Conservation (phyloP, 2,888 invertebrate genomes). For the Hirtodrosophila alboralis region DNA sequence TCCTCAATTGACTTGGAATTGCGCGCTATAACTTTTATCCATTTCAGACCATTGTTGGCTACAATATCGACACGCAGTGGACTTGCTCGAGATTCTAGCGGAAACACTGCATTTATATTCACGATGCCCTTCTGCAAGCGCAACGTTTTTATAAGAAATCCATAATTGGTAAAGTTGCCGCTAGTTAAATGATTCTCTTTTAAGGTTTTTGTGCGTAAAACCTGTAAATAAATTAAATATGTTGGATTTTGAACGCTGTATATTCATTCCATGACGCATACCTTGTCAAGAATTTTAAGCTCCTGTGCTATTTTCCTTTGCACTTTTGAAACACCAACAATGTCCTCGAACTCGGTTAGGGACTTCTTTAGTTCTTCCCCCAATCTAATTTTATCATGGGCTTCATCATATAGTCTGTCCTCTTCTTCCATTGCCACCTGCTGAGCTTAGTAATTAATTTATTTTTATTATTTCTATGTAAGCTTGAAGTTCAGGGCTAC, state of each 20-base stretch:
- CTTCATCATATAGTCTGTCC: conserved; percentile 63
- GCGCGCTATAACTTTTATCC: conserved; percentile 96
- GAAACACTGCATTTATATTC: conserved; percentile 85
- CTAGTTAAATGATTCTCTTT: conserved; percentile 93
- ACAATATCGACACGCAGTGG: conserved; percentile 91
- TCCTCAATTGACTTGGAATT: conserved; percentile 94
- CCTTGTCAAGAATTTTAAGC: conserved; percentile 90
- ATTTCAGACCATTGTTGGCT: conserved; percentile 91
- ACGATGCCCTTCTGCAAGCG: conserved; percentile 84
- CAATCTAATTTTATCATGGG: conserved; percentile 87
- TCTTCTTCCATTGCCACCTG: conserved; percentile 34
- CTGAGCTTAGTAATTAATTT: no score
- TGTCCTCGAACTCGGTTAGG: conserved; percentile 85
- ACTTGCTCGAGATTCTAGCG: conserved; percentile 84
- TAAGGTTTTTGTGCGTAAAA: conserved; percentile 86
- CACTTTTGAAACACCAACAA: conserved; percentile 90
- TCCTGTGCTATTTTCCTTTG: conserved; percentile 91
- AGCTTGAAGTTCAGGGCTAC: conserved; percentile 30
- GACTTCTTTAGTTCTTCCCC: conserved; percentile 87
- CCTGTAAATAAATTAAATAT: conserved; percentile 82
- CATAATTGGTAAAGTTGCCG: conserved; percentile 93
- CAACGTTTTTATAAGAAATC: conserved; percentile 89
- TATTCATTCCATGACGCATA: conserved; percentile 65
- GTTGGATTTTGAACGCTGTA: background rate
- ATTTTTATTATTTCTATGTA: background rate